Evolutionary conservation across 1,140 invertebrate genomes (phyloP).

Genomic region (Cherax destructor): DNA sequence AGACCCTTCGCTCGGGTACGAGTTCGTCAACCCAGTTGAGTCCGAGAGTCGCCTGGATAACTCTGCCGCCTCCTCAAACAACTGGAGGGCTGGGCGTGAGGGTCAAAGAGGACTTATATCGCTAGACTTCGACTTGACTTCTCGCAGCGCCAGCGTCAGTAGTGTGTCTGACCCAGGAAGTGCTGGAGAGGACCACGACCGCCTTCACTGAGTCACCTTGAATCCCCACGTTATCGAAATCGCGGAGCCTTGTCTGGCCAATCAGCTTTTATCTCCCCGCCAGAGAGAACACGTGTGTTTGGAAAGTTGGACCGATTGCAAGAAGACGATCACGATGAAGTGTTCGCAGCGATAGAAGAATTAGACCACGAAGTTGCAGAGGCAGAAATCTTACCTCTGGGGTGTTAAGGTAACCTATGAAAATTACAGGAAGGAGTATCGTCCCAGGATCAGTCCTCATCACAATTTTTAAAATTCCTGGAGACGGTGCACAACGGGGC

Average conservation of each 20-base stretch:
- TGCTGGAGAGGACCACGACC: constrained; percentile 18
- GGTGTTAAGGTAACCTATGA: constrained; percentile 68
- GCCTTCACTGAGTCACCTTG: not conserved
- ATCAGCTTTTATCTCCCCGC: not conserved
- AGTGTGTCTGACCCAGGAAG: constrained; percentile 42
- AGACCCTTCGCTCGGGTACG: constrained; percentile 63
- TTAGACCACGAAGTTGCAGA: constrained; percentile 65
- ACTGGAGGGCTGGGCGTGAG: constrained; percentile 57
- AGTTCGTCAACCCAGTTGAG: constrained; percentile 42
- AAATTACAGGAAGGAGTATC: constrained; percentile 66
- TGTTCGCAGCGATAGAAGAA: constrained; percentile 25
- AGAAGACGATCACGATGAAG: constrained; percentile 22
- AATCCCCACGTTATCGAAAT: not conserved
- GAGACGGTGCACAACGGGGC: constrained; percentile 51
- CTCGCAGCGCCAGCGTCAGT: constrained; percentile 58
- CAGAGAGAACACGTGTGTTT: not conserved
- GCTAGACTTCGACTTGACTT: constrained; percentile 60
- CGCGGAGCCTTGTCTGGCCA: not conserved
- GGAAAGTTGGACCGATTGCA: not conserved
- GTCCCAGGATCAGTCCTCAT: constrained; percentile 63
- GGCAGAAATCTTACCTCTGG: constrained; percentile 65
- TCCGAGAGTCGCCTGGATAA: constrained; percentile 57
- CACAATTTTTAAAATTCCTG: constrained; percentile 63
- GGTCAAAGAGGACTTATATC: constrained; percentile 65
- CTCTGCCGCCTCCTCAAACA: constrained; percentile 62